Conservation (phyloP, 2,888 invertebrate species). For the Euplexia lucipara region DNA sequence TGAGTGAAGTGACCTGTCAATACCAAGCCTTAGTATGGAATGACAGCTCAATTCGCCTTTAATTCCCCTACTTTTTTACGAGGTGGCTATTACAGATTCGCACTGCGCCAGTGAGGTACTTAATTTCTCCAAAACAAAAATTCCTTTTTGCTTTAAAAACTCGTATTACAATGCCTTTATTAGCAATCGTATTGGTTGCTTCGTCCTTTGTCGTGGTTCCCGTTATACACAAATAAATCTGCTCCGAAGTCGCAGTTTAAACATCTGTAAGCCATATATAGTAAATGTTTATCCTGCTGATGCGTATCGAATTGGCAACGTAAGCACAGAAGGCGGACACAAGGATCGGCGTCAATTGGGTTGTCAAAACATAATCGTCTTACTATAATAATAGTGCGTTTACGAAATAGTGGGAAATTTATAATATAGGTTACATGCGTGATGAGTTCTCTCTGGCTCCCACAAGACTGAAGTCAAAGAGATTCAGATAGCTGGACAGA, state of each 20-base stretch:
- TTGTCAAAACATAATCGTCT: slow-evolving; percentile 38
- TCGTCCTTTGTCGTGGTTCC: slow-evolving; percentile 6
- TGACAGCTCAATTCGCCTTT: no score
- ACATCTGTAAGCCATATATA: slow-evolving; percentile 41
- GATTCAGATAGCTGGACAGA: no score
- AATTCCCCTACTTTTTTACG: no score
- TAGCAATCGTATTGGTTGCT: slow-evolving; percentile 6
- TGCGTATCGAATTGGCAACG: slow-evolving; percentile 9
- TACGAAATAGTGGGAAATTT: not conserved
- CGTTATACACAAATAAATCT: slow-evolving; percentile 27
- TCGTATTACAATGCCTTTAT: not conserved
- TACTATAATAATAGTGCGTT: not conserved
- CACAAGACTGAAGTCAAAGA: no score
- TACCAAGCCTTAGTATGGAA: no score
- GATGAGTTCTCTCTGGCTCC: not conserved
- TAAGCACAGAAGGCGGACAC: slow-evolving; percentile 10
- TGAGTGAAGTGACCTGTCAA: no score
- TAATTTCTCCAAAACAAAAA: not conserved
- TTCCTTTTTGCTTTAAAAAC: not conserved
- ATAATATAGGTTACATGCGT: not conserved
- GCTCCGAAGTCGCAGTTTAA: not conserved
- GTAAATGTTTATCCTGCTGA: slow-evolving; percentile 31
- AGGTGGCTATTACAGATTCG: no score
- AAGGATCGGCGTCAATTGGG: slow-evolving; percentile 27
- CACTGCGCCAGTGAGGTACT: no score